phyloP scores from a whole-genome alignment of 1,140 invertebrate genomes.

The Solenopsis invicta region DNA sequence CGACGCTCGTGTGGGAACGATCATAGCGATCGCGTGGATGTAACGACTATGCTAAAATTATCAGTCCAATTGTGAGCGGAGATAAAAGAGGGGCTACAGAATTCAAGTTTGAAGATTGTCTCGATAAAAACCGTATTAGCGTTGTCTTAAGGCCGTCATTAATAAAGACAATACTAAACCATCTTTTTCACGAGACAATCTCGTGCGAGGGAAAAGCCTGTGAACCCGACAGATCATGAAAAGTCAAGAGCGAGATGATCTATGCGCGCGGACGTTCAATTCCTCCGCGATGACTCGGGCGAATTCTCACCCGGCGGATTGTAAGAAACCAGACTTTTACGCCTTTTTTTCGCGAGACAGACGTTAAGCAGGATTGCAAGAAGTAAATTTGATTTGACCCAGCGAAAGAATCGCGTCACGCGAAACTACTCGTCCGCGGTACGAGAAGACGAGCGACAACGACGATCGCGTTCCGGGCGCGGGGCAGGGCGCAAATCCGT shows the following conservation, averaged over 20 bases:
- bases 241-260: slow-evolving; percentile 8
- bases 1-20: too few relatives aligned
- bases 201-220: not conserved
- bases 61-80: too few relatives aligned
- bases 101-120: not conserved
- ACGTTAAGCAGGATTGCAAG: slow-evolving; percentile 4
- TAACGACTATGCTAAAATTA: too few relatives aligned
- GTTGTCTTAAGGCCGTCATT: slow-evolving; percentile 1
- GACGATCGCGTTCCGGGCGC: not conserved
- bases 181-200: slow-evolving; percentile 3
- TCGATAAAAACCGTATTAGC: slow-evolving; percentile 27
- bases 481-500: not conserved
- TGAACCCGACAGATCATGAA: slow-evolving; percentile 6
- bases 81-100: too few relatives aligned
- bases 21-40: too few relatives aligned
- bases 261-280: not conserved
- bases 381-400: slow-evolving; percentile 42
- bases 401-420: slow-evolving; percentile 17
- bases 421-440: not conserved
- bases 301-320: not conserved
- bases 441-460: not conserved
- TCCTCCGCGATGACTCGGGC: not conserved
- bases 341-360: not conserved
- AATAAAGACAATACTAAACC: not conserved
- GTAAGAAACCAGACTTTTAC: slow-evolving; percentile 3